Evolutionary conservation across 2,113 vertebrate genomes (phyloP).

Genomic region (Phoenicopterus ruber): DNA sequence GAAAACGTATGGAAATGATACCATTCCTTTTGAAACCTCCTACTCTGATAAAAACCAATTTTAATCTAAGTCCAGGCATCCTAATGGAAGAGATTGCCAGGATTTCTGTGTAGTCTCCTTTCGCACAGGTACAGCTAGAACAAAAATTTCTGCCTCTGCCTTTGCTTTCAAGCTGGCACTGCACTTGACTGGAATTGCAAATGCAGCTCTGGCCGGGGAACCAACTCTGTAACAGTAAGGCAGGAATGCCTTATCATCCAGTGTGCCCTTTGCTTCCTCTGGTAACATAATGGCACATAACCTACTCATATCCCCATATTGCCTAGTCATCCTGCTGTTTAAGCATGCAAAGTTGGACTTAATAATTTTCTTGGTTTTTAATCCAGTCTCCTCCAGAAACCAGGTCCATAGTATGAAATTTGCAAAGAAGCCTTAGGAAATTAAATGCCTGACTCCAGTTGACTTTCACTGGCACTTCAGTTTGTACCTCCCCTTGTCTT

Average conservation of each 20-base stretch:
- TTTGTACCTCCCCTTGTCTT: background rate
- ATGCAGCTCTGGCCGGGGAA: background rate
- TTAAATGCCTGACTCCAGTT: background rate
- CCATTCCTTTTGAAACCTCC: background rate
- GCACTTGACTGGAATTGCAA: background rate
- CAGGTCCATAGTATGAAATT: background rate
- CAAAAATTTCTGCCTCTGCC: background rate
- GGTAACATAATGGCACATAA: background rate
- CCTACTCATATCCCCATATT: background rate
- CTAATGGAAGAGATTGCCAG: background rate
- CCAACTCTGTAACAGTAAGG: background rate
- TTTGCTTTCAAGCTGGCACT: background rate
- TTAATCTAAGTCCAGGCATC: background rate
- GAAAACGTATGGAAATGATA: fast-evolving
- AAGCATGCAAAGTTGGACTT: background rate
- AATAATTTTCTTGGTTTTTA: background rate
- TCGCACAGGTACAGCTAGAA: background rate
- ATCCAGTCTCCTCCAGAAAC: background rate
- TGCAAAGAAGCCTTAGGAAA: background rate
- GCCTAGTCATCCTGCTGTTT: background rate
- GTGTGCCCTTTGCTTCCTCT: background rate
- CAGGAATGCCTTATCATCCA: background rate
- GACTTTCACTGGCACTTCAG: background rate
- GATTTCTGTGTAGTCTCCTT: background rate
- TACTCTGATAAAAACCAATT: background rate